phyloP scores from a whole-genome alignment of 1,140 invertebrate genomes.

The Whitmania pigra region DNA sequence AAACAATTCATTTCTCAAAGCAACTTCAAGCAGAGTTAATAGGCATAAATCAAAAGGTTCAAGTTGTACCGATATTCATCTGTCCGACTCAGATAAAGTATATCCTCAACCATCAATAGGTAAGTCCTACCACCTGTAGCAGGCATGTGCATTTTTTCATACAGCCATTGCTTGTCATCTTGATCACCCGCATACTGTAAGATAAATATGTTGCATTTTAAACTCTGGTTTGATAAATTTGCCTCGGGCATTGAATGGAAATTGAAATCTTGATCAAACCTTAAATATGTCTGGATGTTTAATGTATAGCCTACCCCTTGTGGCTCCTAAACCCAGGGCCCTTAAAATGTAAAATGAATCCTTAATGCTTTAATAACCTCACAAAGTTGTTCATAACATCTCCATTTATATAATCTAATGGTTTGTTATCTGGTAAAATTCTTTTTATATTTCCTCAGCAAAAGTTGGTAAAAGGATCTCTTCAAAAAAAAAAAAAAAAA shows the following conservation, averaged over 20 bases:
- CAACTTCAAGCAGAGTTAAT: not conserved
- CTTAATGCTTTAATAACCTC: not conserved
- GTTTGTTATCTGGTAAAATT: not conserved
- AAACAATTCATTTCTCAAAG: not conserved
- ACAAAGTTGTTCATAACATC: not conserved
- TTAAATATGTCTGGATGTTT: constrained; percentile 62
- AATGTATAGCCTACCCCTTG: constrained; percentile 59
- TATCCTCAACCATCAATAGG: constrained; percentile 66
- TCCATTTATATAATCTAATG: not conserved
- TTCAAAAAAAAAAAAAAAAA: no score
- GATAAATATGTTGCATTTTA: not conserved
- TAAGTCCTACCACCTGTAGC: constrained; percentile 64
- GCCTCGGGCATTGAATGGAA: not conserved
- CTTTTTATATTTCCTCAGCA: not conserved
- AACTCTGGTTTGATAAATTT: not conserved
- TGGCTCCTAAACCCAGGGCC: constrained; percentile 62
- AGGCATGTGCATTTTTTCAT: constrained; percentile 60
- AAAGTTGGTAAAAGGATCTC: not conserved
- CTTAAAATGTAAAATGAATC: constrained; percentile 41
- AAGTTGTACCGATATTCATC: constrained; percentile 53
- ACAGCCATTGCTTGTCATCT: constrained; percentile 69
- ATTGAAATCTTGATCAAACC: constrained; percentile 29
- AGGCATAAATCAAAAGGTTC: not conserved
- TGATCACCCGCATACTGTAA: constrained; percentile 60
- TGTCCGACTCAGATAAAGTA: constrained; percentile 56